phyloP scores from a whole-genome alignment of 2,888 invertebrate genomes.

The Leptura quadrifasciata region DNA sequence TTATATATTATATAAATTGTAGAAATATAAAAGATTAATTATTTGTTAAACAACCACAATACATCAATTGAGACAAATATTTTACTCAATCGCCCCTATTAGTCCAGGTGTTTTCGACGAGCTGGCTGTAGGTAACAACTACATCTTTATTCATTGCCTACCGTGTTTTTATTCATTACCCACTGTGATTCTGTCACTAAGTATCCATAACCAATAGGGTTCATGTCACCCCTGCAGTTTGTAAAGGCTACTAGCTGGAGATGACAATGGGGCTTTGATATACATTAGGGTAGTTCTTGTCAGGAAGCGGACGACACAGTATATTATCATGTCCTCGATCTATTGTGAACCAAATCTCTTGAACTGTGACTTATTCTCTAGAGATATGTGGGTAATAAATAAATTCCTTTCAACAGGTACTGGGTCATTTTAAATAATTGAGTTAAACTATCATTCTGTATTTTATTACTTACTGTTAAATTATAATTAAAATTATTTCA shows the following conservation, averaged over 20 bases:
- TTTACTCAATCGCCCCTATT: slow-evolving; percentile 36
- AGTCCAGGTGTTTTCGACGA: slow-evolving; percentile 65
- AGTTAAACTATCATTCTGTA: not conserved
- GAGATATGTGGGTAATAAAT: not conserved
- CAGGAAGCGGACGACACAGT: slow-evolving; percentile 53
- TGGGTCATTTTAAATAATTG: not conserved
- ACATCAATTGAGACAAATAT: not conserved
- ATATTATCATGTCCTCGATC: slow-evolving; percentile 52
- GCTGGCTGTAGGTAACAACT: slow-evolving; percentile 61
- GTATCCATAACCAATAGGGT: slow-evolving; percentile 67
- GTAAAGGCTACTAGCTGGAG: slow-evolving; percentile 9
- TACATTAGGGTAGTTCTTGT: slow-evolving; percentile 59
- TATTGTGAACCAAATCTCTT: slow-evolving; percentile 46
- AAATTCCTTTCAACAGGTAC: slow-evolving; percentile 12
- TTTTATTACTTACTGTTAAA: too few relatives aligned
- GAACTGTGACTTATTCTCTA: slow-evolving; percentile 39
- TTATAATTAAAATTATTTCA: too few relatives aligned
- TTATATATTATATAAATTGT: too few relatives aligned
- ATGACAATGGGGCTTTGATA: slow-evolving; percentile 59
- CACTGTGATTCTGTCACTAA: slow-evolving; percentile 63
- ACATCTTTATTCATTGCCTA: slow-evolving; percentile 64
- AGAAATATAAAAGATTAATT: too few relatives aligned
- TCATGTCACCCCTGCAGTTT: slow-evolving; percentile 57
- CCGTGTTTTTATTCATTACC: slow-evolving; percentile 58
- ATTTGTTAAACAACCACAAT: too few relatives aligned